Evolutionary conservation across 2,888 invertebrate species (phyloP).

Genomic region (Eurytoma californica): DNA sequence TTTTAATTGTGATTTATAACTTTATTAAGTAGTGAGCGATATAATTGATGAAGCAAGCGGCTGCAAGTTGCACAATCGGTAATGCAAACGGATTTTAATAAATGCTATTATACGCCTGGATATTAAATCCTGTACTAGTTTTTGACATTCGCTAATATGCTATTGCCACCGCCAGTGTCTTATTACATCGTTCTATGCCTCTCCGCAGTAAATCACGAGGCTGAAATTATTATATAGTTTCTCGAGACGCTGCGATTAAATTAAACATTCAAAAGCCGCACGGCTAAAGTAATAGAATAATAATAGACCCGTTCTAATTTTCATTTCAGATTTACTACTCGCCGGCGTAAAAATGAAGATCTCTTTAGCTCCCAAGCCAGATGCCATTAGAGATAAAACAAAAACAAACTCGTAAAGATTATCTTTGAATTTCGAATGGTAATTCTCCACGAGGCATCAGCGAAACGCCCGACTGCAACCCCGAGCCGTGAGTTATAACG

Average conservation of each 20-base stretch:
- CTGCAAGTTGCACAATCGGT: not conserved
- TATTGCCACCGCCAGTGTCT: not conserved
- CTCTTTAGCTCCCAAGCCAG: not conserved
- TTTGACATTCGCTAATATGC: not conserved
- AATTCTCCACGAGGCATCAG: not conserved
- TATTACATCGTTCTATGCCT: not conserved
- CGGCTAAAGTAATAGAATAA: not conserved
- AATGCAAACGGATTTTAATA: not conserved
- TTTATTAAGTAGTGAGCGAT: not conserved
- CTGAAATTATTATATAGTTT: too few relatives aligned
- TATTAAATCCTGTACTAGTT: not conserved
- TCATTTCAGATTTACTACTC: not conserved
- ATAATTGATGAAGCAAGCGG: not conserved
- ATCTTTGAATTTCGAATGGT: conserved; percentile 13
- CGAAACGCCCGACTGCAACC: not conserved
- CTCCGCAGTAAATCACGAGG: not conserved
- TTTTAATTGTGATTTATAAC: too few relatives aligned
- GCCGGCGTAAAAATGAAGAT: not conserved
- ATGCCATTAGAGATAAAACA: not conserved
- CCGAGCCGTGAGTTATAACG: not conserved
- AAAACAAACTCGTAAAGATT: conserved; percentile 21
- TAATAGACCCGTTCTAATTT: conserved; percentile 1
- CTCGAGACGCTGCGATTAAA: not conserved
- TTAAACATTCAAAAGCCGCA: not conserved
- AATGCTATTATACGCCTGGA: not conserved